A percentile compares a stretch with the other conserved stretches of the same genome.
phyloP scores from a whole-genome alignment of 2,888 invertebrate species.

The Phorcus lineatus region DNA sequence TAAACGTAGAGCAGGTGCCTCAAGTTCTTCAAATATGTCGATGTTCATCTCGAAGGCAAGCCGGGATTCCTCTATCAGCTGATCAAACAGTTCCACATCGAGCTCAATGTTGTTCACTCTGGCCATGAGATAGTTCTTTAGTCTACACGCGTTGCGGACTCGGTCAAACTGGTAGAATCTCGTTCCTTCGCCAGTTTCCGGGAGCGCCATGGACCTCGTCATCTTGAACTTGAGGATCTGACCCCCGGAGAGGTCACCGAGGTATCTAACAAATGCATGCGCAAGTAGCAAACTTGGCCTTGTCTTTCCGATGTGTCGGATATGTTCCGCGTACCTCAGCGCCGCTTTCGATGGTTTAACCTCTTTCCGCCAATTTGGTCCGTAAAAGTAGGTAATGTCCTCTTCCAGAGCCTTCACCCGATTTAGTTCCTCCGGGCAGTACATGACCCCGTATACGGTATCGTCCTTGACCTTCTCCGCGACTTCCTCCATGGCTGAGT shows the following conservation, averaged over 20 bases:
- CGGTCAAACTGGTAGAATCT: conserved; percentile 38
- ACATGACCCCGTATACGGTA: conserved; percentile 28
- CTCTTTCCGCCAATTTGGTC: conserved; percentile 41
- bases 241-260: conserved; percentile 58
- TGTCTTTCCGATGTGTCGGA: conserved; percentile 30
- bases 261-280: conserved; percentile 51
- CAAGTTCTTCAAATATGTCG: conserved; percentile 35
- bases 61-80: conserved; percentile 34
- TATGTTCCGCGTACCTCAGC: conserved; percentile 41
- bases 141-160: conserved; percentile 29
- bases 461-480: conserved; percentile 37
- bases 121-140: conserved; percentile 37
- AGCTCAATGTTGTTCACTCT: conserved; percentile 38
- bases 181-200: conserved; percentile 31
- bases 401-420: conserved; percentile 41
- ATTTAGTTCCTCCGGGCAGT: conserved; percentile 36
- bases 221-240: conserved; percentile 46
- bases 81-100: background rate
- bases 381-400: conserved; percentile 49
- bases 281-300: conserved; percentile 43
- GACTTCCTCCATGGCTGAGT: conserved; percentile 46
- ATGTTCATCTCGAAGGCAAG: conserved; percentile 35
- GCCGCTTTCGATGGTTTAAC: conserved; percentile 37
- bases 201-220: conserved; percentile 24
- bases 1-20: background rate